Percentiles rank a stretch among this genome's conserved stretches.
Evolutionary conservation across 2,888 invertebrate genomes (phyloP).

Genomic region (Lysandra bellargus): DNA sequence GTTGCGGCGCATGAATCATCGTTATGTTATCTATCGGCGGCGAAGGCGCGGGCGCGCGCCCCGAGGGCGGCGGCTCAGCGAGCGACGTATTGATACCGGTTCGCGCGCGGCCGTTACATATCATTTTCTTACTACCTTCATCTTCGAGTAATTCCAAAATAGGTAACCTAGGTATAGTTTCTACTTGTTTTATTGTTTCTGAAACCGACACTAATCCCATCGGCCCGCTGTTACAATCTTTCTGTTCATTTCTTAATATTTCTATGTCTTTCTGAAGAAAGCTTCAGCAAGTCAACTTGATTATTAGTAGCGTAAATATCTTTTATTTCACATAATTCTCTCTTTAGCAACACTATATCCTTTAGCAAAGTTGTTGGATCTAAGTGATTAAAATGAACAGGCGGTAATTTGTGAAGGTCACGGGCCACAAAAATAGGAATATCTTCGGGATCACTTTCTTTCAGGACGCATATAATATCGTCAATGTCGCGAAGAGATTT

Average conservation of each 20-base stretch:
- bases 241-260: not conserved
- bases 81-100: not conserved
- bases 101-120: not conserved
- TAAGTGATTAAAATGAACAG: slow-evolving; percentile 24
- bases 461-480: slow-evolving; percentile 23
- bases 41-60: not conserved
- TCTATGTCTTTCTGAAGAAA: too few relatives aligned
- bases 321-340: not conserved
- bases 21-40: not conserved
- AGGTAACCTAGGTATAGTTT: not conserved
- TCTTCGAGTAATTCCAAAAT: not conserved
- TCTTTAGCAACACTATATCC: slow-evolving; percentile 4
- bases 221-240: not conserved
- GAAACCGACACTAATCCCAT: not conserved
- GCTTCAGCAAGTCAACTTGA: not conserved
- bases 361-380: slow-evolving; percentile 3
- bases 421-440: slow-evolving; percentile 16
- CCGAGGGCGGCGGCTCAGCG: not conserved
- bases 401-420: slow-evolving; percentile 1
- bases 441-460: slow-evolving; percentile 2
- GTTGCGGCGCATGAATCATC: not conserved
- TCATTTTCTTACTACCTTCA: not conserved
- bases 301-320: not conserved
- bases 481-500: slow-evolving; percentile 27
- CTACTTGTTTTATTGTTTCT: not conserved